These are phyloP conservation scores for Serilophus lunatus DNA, from an alignment of 2,113 vertebrate species.

Conservation along the genomic window DNA sequence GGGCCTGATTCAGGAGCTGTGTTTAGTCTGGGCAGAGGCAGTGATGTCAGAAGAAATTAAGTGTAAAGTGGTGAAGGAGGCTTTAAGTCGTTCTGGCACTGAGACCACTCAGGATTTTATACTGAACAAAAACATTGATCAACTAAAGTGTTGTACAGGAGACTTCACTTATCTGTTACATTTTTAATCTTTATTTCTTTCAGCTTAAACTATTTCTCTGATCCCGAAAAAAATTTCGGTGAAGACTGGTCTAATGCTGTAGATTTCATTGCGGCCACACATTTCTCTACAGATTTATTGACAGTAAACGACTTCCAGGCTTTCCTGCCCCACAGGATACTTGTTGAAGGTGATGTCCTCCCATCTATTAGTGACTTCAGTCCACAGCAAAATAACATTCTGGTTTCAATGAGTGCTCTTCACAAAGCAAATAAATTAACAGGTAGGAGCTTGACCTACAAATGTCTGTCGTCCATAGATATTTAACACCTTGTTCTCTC, in stretches of 20 bases:
- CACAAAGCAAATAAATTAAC: background rate
- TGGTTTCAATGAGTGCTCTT: constrained; percentile 34
- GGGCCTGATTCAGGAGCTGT: background rate
- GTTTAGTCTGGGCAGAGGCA: background rate
- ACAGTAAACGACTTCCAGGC: constrained; percentile 37
- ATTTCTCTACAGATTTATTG: constrained; percentile 41
- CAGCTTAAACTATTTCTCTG: constrained; percentile 58
- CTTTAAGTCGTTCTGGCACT: background rate
- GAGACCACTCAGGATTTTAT: background rate
- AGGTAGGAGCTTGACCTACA: constrained; percentile 26
- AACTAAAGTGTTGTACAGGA: background rate
- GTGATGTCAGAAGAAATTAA: background rate
- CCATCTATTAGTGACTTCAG: constrained; percentile 63
- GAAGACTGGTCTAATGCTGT: constrained; percentile 55
- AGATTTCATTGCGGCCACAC: constrained; percentile 57
- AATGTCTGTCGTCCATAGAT: background rate
- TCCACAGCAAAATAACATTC: constrained; percentile 50
- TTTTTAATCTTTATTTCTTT: background rate
- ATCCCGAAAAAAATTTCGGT: constrained; percentile 63
- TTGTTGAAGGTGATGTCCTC: constrained; percentile 29
- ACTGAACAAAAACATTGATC: background rate
- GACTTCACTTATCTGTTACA: background rate
- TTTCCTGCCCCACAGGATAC: constrained; percentile 63
- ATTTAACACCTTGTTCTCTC: background rate
- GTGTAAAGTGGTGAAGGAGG: background rate